Conservation (phyloP, 2,888 invertebrate genomes). For the Eustalomyia histrio region DNA sequence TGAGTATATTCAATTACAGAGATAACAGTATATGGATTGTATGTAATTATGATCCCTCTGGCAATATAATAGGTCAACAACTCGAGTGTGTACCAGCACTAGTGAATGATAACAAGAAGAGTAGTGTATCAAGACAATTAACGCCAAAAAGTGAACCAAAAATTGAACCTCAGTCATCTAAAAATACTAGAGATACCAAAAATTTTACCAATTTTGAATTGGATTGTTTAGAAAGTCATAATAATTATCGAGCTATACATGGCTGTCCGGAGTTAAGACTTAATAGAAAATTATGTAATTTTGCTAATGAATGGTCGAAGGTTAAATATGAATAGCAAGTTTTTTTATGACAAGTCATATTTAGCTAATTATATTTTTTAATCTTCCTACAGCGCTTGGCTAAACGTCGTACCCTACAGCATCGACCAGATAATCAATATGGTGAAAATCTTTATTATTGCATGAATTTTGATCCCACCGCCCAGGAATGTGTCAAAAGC, state of each 20-base stretch:
- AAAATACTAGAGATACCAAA: neutral
- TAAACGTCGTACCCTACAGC: constrained; percentile 83
- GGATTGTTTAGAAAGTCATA: constrained; percentile 88
- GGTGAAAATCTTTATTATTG: constrained; percentile 92
- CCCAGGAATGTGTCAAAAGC: constrained; percentile 72
- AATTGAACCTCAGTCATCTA: constrained; percentile 70
- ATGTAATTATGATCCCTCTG: constrained; percentile 66
- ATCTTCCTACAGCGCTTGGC: constrained; percentile 69
- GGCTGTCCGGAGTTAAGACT: constrained; percentile 85
- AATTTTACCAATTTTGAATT: constrained; percentile 81
- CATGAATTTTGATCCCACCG: constrained; percentile 84
- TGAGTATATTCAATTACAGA: constrained; percentile 13
- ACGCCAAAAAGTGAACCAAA: neutral
- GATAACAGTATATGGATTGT: constrained; percentile 63
- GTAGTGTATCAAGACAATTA: neutral
- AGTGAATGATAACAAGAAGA: constrained; percentile 37
- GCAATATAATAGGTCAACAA: constrained; percentile 64
- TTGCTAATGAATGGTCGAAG: constrained; percentile 87
- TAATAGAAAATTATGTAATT: constrained; percentile 83
- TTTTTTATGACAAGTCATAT: too few species aligned
- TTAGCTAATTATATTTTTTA: neutral
- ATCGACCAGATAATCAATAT: constrained; percentile 87
- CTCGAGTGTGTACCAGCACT: constrained; percentile 55
- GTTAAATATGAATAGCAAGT: constrained; percentile 62
- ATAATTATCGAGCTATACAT: constrained; percentile 85